Base-by-base conservation (phyloP, 2,113 vertebrate species). In the Leptosomus discolor region DNA sequence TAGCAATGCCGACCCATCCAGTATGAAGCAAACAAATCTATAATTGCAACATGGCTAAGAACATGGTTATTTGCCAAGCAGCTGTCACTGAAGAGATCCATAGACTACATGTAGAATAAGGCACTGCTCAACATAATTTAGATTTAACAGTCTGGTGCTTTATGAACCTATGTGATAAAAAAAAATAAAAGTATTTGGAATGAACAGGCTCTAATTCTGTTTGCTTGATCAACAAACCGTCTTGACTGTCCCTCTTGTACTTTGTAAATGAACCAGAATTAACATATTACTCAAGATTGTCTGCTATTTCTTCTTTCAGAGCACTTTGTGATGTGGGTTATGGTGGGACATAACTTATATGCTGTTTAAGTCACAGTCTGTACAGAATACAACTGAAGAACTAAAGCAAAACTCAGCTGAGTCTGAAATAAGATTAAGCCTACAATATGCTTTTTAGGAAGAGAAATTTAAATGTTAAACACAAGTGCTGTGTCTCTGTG, bases 211-310 rank as follows among this genome's bases (percentile, higher is more conserved):
- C 29, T 48, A 58, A 78, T 82, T 96, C 91, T 93, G 54, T 68
- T 94, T 93, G 68, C 70, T 96, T 94, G 36, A 23, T 85, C 64
- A 61, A 37, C 36, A 94, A 93, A 96, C 46, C 65, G 91, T 82
- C 88, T 82, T 97, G 73, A 92, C 57, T 75, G 41, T 57, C 20
- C 9, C 51, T 90, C 68, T 77, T 73, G 67, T 56, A 67, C 86
- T 79, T 70, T 34, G 20, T 91, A 95, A 96, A 91, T 80, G 69
- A 96, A 80, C 46, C 2, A 8, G 20, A 45, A 85, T 39, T 94
- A 90, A 94, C 4, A 77, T 60, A 54, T 81, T 78, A 91, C n/a
- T 97, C 65, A 97, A 73, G 9, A 36, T 6, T 23, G 5, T 50
- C 60, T 51, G 13, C 8, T 54, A 45, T 78, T 92, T 85, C 34